Conservation (phyloP, 2,797 vertebrate genomes). For the Coregonus sp. region DNA sequence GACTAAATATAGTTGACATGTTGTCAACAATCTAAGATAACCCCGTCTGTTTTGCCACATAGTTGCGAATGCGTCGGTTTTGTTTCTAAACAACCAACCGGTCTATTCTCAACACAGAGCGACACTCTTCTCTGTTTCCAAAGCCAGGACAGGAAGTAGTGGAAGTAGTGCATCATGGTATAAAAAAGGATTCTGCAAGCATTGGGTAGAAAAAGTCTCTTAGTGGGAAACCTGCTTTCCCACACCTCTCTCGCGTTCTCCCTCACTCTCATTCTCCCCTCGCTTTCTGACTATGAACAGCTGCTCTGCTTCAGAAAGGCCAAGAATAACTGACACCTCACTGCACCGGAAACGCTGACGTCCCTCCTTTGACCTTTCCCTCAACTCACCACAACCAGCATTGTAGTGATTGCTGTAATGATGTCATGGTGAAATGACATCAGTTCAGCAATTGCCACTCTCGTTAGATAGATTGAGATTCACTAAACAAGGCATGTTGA, state of each 20-base stretch:
- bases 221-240: conserved; percentile 60
- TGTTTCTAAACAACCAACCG: neutral
- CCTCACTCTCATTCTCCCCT: neutral
- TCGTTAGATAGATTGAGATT: neutral
- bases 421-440: neutral
- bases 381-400: neutral
- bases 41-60: too few species aligned
- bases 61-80: too few species aligned
- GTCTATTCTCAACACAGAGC: neutral
- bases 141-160: conserved; percentile 36
- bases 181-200: conserved; percentile 33
- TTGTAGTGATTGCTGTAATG: neutral
- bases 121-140: conserved; percentile 13
- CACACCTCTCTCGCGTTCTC: conserved; percentile 35
- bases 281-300: neutral
- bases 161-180: neutral
- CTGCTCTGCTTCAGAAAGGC: conserved; percentile 9
- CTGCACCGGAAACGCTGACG: conserved; percentile 31
- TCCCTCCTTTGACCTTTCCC: conserved; percentile 33
- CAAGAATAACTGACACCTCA: conserved; percentile 39
- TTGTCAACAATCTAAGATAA: too few species aligned
- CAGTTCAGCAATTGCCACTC: neutral
- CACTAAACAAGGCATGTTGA: neutral
- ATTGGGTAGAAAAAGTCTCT: conserved; percentile 60
- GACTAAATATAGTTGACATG: too few species aligned